These are phyloP conservation scores for Lucilia cuprina DNA, from an alignment of 1,140 invertebrate species.

Conservation along the genomic window DNA sequence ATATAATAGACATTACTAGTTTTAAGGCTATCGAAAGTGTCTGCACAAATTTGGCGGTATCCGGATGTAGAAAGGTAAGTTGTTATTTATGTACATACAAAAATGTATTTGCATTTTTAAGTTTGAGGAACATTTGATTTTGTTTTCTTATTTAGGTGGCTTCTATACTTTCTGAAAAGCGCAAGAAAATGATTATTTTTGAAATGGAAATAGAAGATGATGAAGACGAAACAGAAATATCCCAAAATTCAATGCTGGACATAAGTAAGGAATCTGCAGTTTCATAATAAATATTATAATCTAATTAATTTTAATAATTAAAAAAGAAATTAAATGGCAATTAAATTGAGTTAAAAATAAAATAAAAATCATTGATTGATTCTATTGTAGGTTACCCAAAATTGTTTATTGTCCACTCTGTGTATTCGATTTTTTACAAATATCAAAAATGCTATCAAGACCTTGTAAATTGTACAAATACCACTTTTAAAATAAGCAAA, in stretches of 20 bases:
- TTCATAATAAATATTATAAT: background rate
- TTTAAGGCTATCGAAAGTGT: conserved; percentile 77
- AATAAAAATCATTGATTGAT: too few species aligned
- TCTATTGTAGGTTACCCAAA: too few species aligned
- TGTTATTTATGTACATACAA: background rate
- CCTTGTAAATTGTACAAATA: too few species aligned
- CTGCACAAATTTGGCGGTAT: conserved; percentile 79
- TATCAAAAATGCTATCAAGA: too few species aligned
- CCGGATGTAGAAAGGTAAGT: conserved; percentile 82
- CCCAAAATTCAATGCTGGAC: conserved; percentile 59
- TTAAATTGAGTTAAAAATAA: background rate
- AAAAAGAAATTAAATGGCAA: background rate
- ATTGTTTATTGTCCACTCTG: too few species aligned
- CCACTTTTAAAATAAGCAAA: too few species aligned
- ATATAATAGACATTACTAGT: conserved; percentile 63
- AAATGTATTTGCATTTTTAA: background rate
- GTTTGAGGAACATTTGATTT: background rate
- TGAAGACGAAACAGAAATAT: conserved; percentile 78
- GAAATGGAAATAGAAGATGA: conserved; percentile 94
- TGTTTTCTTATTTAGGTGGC: conserved; percentile 60
- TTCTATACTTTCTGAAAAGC: conserved; percentile 81
- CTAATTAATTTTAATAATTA: background rate
- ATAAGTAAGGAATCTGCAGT: conserved; percentile 56
- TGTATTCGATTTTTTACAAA: too few species aligned
- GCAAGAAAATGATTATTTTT: conserved; percentile 82